Percentiles rank a stretch among this genome's conserved stretches.
phyloP scores from a whole-genome alignment of 2,113 vertebrate genomes.

The Gymnobelideus leadbeateri region DNA sequence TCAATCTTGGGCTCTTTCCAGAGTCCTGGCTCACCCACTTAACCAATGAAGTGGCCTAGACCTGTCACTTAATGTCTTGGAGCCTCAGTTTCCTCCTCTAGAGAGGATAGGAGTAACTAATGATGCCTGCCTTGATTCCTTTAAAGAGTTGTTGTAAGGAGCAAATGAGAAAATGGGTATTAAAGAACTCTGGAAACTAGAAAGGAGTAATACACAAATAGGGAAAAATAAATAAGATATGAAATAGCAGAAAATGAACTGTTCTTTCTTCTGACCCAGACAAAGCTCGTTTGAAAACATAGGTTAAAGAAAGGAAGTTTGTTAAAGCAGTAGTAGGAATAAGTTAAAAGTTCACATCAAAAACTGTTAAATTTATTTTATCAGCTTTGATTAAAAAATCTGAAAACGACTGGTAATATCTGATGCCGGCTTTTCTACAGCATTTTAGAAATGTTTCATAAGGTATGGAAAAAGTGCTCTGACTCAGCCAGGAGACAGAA shows the following conservation, averaged over 20 bases:
- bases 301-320: neutral
- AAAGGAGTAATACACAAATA: constrained; percentile 49
- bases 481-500: constrained; percentile 14
- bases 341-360: constrained; percentile 13
- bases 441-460: constrained; percentile 48
- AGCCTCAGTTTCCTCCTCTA: neutral
- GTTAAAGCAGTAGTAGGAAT: constrained; percentile 14
- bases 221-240: constrained; percentile 1
- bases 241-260: constrained; percentile 59
- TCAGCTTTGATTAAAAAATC: constrained; percentile 39
- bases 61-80: constrained; percentile 6
- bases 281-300: constrained; percentile 42
- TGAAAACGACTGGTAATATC: constrained; percentile 36
- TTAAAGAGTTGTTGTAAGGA: constrained; percentile 19
- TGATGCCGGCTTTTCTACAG: constrained; percentile 29
- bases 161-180: constrained; percentile 46
- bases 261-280: constrained; percentile 33
- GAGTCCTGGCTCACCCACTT: neutral
- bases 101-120: neutral
- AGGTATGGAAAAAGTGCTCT: constrained; percentile 45
- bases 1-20: neutral
- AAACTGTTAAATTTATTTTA: constrained; percentile 13
- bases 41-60: constrained; percentile 16
- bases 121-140: neutral
- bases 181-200: constrained; percentile 44